Base-by-base conservation (phyloP, 2,113 vertebrate species). In the Brachyistius frenatus region DNA sequence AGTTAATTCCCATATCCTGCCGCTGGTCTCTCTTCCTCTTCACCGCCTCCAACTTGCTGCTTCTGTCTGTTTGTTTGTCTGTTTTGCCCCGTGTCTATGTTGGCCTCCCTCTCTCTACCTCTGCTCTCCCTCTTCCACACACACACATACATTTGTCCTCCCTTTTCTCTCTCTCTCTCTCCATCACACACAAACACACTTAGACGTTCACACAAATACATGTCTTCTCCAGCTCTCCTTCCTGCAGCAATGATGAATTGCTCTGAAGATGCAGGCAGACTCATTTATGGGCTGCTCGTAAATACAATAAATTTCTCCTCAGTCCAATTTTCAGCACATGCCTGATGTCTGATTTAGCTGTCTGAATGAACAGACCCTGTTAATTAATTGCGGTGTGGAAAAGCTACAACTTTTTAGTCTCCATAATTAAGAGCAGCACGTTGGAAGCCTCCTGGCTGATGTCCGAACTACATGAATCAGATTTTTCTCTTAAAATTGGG, bases 1-100 rank as follows among this genome's bases (percentile, higher is more conserved):
- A 80, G 74, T 88, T 67, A 65, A 86, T 73, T 83, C 86, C 79
- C 75, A 69, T 81, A 35, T 81, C 77, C 68, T 66, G 71, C 83
- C 80, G 8, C 52, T 0, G 14, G n/a, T 46, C 78, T 74, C 33
- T 33, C 72, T 52, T 41, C 66, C 52, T 50, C n/a, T 76, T 57
- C 36, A 15, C 36, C 4, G 31, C 74, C 84, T 86, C 68, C 55
- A 39, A 49, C 69, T 83, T 36, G 1, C 36, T 66, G 58, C 81
- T 68, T 78, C 83, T 73, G 67, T 78, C 60, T 86, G 57, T 87
- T 67, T 79, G 76, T 78, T 87, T 79, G 68, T 77, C 61, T 85
- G 71, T 81, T 78, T 81, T 79, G 35, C 49, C 82, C 63, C 63
- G 86, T 91, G 60, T 86, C 78, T 9, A 80, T 63, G 73, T 64